Conservation (phyloP, 2,888 invertebrate species). For the Nephrotoma guestfalica region DNA sequence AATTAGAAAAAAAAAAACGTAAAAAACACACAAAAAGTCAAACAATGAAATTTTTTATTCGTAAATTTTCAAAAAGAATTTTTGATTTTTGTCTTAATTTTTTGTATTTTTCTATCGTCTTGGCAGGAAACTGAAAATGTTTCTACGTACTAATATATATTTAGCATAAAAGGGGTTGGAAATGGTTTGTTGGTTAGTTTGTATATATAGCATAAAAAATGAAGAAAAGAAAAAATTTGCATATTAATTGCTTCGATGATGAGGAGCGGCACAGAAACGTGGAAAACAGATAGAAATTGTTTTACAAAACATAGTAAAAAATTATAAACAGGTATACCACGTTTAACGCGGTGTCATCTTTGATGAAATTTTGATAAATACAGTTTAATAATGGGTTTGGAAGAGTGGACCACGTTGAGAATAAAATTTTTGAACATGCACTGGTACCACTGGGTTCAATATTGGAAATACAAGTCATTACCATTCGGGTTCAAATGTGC, state of each 20-base stretch:
- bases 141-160: neutral
- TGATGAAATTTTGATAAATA: too few species aligned
- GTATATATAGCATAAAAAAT: neutral
- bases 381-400: too few species aligned
- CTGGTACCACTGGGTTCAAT: too few species aligned
- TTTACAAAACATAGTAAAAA: neutral
- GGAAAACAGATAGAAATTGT: neutral
- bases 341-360: neutral
- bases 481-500: too few species aligned
- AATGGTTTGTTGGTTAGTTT: neutral
- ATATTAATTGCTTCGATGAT: neutral
- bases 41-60: neutral
- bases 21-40: neutral
- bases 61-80: neutral
- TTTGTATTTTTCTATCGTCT: neutral
- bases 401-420: too few species aligned
- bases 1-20: neutral
- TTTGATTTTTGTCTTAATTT: neutral
- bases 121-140: neutral
- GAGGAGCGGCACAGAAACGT: neutral
- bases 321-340: neutral
- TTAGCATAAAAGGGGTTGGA: neutral
- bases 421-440: too few species aligned
- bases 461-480: too few species aligned
- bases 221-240: neutral